Evolutionary conservation across 23 tunicate species (phyloP), one percentile per base, ranked within the genome.

Genomic region (Styela plicata): DNA sequence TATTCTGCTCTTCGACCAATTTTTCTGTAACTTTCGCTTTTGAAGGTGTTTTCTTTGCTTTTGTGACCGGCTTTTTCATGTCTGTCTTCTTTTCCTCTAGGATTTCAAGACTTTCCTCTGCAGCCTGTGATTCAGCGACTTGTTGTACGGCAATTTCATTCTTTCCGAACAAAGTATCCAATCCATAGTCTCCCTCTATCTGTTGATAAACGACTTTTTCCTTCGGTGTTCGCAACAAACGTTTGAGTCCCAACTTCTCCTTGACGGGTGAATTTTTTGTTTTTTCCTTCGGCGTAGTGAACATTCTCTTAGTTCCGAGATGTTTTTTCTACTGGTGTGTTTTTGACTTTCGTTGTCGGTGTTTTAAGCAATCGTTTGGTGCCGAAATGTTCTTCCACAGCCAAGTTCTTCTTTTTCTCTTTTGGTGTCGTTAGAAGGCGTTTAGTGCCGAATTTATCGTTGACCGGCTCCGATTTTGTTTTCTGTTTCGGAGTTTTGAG

Each of bases 221-320:
- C 53, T 62, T 85, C 0, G 96, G 89, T 21, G 96, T 90, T 70
- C 81, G 79, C 2, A 90, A 20, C 2, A 90, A 27, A 31, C 89
- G 74, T 79, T 85, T 90, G 37, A 83, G 69, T 17, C 96, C 96
- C 30, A 89, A 79, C 3, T 89, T 64, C 23, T 84, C 81, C 3
- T 84, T 69, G 25, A 87, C 81, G 31, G 79, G 67, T 52, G 71
- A 26, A 23, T 36, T 23, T 31, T 80, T 86, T 2, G 33, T 74
- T 70, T 74, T 73, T 75, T 2, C 79, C 35, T 63, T 75, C 2
- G 80, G 87, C 17, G 82, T 84, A 25, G 74, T 64, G 7, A 84
- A 2, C n/a, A 83, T 44, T 36, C 86, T 19, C 44, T 74, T 74
- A 7, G 80, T 83, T 5, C 86, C 86, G 16, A 73, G 44, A 3